Base-by-base conservation (phyloP, 2,113 vertebrate genomes). In the Epinephelus cyanopodus region DNA sequence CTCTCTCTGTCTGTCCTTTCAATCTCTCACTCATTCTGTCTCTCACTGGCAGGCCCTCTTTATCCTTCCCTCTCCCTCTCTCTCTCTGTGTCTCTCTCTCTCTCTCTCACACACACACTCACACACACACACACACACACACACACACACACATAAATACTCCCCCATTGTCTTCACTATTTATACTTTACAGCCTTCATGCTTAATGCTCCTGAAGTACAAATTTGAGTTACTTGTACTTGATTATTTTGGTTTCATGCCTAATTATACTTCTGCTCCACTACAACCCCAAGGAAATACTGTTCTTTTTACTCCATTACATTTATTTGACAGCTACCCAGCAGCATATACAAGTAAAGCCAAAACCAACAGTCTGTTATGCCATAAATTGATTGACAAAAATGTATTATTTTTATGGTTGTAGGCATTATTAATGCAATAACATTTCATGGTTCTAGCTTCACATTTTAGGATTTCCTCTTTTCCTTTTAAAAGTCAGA, bases 11-110 rank as follows among this genome's bases (percentile, higher is more conserved):
- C 50, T 64, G 11, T 70, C 47, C 66, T 65, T 73, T 83, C 62
- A 57, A 14, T 82, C 74, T 33, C 39, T 82, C 68, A 70, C 61
- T 84, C 75, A 47, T n/a, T 83, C 74, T 53, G 13, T 58, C 74
- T 66, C 50, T 61, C 29, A 2, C 27, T 77, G 73, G 62, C 70
- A 79, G 56, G 17, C 57, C 45, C 70, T 63, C 45, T 29, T 19
- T 75, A 1, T 45, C 23, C 33, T 15, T 68, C 42, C 62, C 52
- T 39, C 50, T 37, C 25, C 27, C 57, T 48, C 8, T 14, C 29
- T 37, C 25, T 15, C 50, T 39, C 37, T 39, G 2, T 39, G 2
- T 39, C 73, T 62, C 50, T 27, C n/a, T 75, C 1, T 39, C n/a
- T 25, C 14, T 71, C 42, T 69, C 52, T 47, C 48, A 27, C 23